These are phyloP conservation scores for Lampris incognitus DNA, from an alignment of 2,113 vertebrate genomes.

Conservation along the genomic window DNA sequence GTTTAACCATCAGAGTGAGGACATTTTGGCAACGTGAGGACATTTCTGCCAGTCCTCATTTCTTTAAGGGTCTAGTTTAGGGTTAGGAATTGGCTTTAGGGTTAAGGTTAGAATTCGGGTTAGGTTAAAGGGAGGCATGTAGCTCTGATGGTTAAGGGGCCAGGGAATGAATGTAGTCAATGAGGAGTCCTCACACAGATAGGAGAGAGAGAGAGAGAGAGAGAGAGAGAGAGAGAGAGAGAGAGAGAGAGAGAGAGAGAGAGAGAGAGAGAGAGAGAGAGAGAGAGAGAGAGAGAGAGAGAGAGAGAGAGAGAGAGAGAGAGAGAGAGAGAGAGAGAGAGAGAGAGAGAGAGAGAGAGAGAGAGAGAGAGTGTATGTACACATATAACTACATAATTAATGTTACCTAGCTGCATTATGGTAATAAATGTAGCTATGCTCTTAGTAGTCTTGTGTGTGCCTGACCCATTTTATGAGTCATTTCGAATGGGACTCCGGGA, in stretches of 20 bases:
- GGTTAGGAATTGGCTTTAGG: too few species aligned
- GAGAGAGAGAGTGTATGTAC: conserved; percentile 10
- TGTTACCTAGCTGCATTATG: conserved; percentile 48
- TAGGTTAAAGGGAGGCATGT: too few species aligned
- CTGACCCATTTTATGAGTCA: conserved; percentile 63
- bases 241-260: conserved; percentile 7
- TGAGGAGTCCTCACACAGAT: not conserved
- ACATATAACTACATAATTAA: conserved; percentile 51
- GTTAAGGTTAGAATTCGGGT: too few species aligned
- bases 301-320: not conserved
- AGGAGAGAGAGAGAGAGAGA: not conserved
- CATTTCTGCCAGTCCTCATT: too few species aligned
- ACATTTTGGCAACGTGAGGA: too few species aligned
- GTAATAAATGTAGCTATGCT: conserved; percentile 51
- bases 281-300: not conserved
- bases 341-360: conserved; percentile 1
- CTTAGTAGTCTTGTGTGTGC: conserved; percentile 38
- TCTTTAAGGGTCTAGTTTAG: too few species aligned
- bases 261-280: not conserved
- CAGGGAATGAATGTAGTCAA: too few species aligned
- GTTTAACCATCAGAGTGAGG: too few species aligned
- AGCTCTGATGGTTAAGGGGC: too few species aligned
- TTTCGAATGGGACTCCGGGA: conserved; percentile 56
- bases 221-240: conserved; percentile 6
- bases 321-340: conserved; percentile 6